Evolutionary conservation across 2,797 vertebrate genomes (phyloP), one percentile per base, ranked within the genome.

Genomic region (Chelon auratus): DNA sequence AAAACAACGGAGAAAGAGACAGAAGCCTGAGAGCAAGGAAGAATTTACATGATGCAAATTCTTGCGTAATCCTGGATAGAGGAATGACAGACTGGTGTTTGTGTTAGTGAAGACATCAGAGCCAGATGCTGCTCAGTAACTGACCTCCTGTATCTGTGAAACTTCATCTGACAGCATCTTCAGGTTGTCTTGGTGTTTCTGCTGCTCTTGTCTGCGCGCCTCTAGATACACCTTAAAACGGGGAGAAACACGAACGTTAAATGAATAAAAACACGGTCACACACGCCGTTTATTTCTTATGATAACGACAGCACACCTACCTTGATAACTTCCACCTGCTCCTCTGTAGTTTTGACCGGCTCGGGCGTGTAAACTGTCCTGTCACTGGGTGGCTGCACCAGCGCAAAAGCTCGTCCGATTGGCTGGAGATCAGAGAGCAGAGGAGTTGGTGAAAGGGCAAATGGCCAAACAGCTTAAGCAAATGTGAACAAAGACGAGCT

Each of bases 251-350:
- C 13, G 13, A 9, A 57, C 13, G 45, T 68, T 26, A 20, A 62
- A 67, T 37, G 43, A 33, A 6, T 33, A 67, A 60, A 56, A 45
- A 59, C 22, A 14, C 3, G 33, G 0, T 17, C 26, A 33, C 2
- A 14, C 5, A 15, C 13, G 30, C 30, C 10, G 36, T 50, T 51
- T 45, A 45, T 59, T 17, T 22, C 14, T 13, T 12, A 1, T 20
- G 45, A 26, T 45, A 68, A 39, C 9, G 17, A 9, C 26, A 43
- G 3, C 22, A 9, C 62, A 59, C 91, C 57, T 72, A 97, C 97
- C 96, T 98, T 98, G 76, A 99, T 97, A 70, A 98, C 95, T 73
- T 98, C 97, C 58, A 97, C 96, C 0, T 96, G 95, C 2, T 97
- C 97, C 0, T 96, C 95, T 0, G 80, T 90, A 22, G 93, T 94